Conservation (phyloP, 2,888 invertebrate genomes). For the Acleris cristana region DNA sequence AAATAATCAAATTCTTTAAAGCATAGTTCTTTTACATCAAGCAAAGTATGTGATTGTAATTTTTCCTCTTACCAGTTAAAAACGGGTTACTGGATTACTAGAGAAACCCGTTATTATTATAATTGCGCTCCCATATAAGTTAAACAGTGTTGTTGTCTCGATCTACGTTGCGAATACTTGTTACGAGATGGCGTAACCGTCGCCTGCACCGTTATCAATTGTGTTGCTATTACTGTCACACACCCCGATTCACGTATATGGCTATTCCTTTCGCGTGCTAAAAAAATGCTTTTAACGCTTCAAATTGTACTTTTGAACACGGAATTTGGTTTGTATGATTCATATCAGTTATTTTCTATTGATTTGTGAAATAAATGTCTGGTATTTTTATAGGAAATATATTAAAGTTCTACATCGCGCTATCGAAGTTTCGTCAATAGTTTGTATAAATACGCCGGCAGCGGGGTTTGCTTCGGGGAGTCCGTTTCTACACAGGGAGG, state of each 20-base stretch:
- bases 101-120: no score
- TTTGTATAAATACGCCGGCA: constrained; percentile 23
- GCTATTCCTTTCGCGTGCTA: constrained; percentile 11
- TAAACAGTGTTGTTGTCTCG: constrained; percentile 7
- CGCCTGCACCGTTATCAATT: constrained; percentile 19
- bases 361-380: background rate
- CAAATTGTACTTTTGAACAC: background rate
- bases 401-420: constrained; percentile 23
- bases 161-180: constrained; percentile 23
- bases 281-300: constrained; percentile 1
- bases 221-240: constrained; percentile 34
- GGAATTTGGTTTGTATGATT: background rate
- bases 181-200: constrained; percentile 29
- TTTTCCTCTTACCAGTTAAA: no score
- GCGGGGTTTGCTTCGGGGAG: constrained; percentile 12
- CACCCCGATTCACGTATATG: constrained; percentile 19
- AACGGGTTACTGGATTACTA: no score
- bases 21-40: no score
- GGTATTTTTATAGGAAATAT: background rate
- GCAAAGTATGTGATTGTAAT: no score
- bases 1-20: no score
- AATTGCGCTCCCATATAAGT: background rate
- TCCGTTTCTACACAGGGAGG: constrained; percentile 38
- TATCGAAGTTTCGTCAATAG: constrained; percentile 25
- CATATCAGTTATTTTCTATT: background rate